These are phyloP conservation scores for Yponomeuta sedellus DNA, from an alignment of 2,888 invertebrate genomes.

Conservation along the genomic window DNA sequence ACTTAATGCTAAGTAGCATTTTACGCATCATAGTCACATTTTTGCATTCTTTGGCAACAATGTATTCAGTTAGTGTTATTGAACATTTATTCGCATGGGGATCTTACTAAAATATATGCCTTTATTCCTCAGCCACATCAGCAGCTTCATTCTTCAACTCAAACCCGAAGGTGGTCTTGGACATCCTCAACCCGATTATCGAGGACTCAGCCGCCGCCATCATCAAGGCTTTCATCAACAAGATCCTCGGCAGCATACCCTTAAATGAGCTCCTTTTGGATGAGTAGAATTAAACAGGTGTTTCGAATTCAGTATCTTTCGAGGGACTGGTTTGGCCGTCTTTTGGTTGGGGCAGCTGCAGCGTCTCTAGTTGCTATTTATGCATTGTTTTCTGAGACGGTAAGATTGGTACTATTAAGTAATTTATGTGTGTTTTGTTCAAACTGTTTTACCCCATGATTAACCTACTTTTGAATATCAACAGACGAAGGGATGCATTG, in stretches of 20 bases:
- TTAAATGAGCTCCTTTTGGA: conserved; percentile 75
- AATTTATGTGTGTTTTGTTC: too few relatives aligned
- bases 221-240: conserved; percentile 75
- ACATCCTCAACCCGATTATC: conserved; percentile 81
- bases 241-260: conserved; percentile 76
- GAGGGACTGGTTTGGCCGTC: not conserved
- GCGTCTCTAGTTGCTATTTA: too few relatives aligned
- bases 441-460: too few relatives aligned
- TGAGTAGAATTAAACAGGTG: conserved; percentile 22
- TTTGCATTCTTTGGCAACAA: too few relatives aligned
- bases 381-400: too few relatives aligned
- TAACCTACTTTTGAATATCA: too few relatives aligned
- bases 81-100: not conserved
- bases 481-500: too few relatives aligned
- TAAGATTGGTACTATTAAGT: too few relatives aligned
- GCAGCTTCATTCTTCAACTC: conserved; percentile 83
- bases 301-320: not conserved
- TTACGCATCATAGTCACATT: too few relatives aligned
- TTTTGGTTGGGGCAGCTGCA: too few relatives aligned
- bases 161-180: conserved; percentile 79
- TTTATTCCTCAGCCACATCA: conserved; percentile 74
- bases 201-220: conserved; percentile 80
- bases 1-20: too few relatives aligned
- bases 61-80: not conserved
- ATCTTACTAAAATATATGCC: not conserved